These are phyloP conservation scores for Oreochromis mossambicus DNA, from an alignment of 2,797 vertebrate genomes.

Conservation along the genomic window DNA sequence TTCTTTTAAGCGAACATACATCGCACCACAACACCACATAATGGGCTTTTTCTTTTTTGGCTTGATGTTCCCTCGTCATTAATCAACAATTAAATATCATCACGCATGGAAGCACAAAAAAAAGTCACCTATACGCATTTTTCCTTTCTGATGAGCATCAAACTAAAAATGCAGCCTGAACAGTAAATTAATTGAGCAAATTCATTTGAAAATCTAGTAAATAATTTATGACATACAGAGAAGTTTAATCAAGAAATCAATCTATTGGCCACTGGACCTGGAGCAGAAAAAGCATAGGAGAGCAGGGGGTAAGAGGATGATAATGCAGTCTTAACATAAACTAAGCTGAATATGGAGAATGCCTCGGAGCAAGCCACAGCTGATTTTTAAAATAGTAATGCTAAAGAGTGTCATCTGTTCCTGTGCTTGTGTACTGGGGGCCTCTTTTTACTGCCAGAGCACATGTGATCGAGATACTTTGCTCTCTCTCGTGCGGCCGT, in stretches of 20 bases:
- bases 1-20: neutral
- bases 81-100: slow-evolving; percentile 5
- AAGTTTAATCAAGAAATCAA: slow-evolving; percentile 55
- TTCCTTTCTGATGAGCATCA: slow-evolving; percentile 11
- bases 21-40: neutral
- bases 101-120: neutral
- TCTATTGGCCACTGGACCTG: slow-evolving; percentile 25
- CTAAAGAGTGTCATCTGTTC: slow-evolving; percentile 17
- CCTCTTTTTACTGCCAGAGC: slow-evolving; percentile 6
- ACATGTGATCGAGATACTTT: slow-evolving; percentile 24
- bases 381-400: slow-evolving; percentile 26
- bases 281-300: slow-evolving; percentile 19
- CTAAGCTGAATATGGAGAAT: neutral
- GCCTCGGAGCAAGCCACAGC: neutral
- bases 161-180: slow-evolving; percentile 5
- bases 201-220: slow-evolving; percentile 54
- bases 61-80: neutral
- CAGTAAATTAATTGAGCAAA: slow-evolving; percentile 55
- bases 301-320: neutral
- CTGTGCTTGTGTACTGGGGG: neutral
- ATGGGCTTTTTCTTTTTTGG: neutral
- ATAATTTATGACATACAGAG: slow-evolving; percentile 59
- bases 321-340: neutral
- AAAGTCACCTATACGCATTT: neutral
- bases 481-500: neutral